Evolutionary conservation across 92 coral and sea anemone species (phyloP).

Genomic region (Pocillopora grandis): DNA sequence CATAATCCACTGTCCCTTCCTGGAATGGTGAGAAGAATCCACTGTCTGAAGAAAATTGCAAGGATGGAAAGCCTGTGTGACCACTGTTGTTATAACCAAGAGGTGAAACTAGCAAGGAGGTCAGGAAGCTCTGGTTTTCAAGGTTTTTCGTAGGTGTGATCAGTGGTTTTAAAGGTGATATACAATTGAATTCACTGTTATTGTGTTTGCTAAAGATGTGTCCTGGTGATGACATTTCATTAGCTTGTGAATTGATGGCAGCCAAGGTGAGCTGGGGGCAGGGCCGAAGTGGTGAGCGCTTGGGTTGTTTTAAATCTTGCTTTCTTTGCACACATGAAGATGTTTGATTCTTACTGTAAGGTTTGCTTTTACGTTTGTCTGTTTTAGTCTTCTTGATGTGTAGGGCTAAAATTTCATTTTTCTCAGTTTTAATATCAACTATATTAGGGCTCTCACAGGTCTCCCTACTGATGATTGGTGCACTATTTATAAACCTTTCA

Average conservation of each 20-base stretch:
- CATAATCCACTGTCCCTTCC: slow-evolving; percentile 77
- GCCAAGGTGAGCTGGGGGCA: slow-evolving; percentile 82
- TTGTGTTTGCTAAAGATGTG: slow-evolving; percentile 38
- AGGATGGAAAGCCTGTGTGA: slow-evolving; percentile 69
- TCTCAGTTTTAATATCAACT: background rate
- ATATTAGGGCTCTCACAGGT: background rate
- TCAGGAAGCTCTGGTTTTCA: slow-evolving; percentile 49
- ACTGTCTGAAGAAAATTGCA: slow-evolving; percentile 69
- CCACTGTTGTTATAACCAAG: slow-evolving; percentile 38
- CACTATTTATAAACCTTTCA: background rate
- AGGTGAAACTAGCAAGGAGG: slow-evolving; percentile 66
- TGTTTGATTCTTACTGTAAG: slow-evolving; percentile 18
- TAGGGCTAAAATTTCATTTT: slow-evolving; percentile 36
- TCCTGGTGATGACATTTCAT: slow-evolving; percentile 47
- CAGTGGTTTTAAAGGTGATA: slow-evolving; percentile 71
- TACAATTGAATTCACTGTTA: slow-evolving; percentile 29
- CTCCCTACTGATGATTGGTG: background rate
- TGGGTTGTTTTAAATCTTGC: slow-evolving; percentile 19
- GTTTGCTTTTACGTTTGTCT: slow-evolving; percentile 37
- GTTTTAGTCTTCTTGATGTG: slow-evolving; percentile 27
- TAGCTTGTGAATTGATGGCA: slow-evolving; percentile 77
- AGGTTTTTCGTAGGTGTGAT: slow-evolving; percentile 61
- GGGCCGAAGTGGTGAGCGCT: slow-evolving; percentile 66
- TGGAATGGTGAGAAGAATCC: slow-evolving; percentile 82
- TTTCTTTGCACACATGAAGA: slow-evolving; percentile 10